Percentiles rank a stretch among this genome's conserved stretches.
These are phyloP conservation scores for Paratrypauchen microcephalus DNA, from an alignment of 2,797 vertebrate genomes.

Conservation along the genomic window DNA sequence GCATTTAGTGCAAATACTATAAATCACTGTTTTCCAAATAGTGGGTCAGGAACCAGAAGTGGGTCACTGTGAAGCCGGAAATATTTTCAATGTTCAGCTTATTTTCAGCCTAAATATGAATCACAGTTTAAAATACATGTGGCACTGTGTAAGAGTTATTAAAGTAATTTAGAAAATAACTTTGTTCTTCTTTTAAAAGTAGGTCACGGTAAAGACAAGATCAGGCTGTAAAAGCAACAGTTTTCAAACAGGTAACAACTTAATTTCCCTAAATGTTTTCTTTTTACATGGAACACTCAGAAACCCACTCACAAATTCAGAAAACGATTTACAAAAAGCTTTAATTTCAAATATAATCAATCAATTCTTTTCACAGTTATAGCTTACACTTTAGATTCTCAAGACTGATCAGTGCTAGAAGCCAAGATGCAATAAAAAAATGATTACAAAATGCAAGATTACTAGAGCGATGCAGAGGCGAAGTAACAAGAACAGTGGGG, in stretches of 20 bases:
- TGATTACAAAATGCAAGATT: neutral
- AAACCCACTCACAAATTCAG: no score
- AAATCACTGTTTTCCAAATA: constrained; percentile 11
- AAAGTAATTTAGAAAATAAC: neutral
- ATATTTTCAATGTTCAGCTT: constrained; percentile 4
- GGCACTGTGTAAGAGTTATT: neutral
- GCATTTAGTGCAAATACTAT: neutral
- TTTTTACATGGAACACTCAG: constrained; percentile 3
- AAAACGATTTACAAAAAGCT: neutral
- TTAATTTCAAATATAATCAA: neutral
- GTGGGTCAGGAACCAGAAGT: constrained; percentile 10
- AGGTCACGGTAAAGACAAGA: neutral
- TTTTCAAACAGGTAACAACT: neutral
- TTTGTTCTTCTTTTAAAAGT: neutral
- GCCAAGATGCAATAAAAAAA: neutral
- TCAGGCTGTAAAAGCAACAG: neutral
- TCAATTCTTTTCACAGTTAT: neutral
- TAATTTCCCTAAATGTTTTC: neutral
- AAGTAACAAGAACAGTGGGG: neutral
- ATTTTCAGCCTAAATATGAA: constrained; percentile 7
- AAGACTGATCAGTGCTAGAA: neutral
- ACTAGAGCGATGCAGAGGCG: neutral
- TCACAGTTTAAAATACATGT: neutral
- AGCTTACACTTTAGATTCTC: neutral
- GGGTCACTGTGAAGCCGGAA: constrained; percentile 3